Conservation (phyloP, 2,797 vertebrate genomes). For the Scolopax rusticola region DNA sequence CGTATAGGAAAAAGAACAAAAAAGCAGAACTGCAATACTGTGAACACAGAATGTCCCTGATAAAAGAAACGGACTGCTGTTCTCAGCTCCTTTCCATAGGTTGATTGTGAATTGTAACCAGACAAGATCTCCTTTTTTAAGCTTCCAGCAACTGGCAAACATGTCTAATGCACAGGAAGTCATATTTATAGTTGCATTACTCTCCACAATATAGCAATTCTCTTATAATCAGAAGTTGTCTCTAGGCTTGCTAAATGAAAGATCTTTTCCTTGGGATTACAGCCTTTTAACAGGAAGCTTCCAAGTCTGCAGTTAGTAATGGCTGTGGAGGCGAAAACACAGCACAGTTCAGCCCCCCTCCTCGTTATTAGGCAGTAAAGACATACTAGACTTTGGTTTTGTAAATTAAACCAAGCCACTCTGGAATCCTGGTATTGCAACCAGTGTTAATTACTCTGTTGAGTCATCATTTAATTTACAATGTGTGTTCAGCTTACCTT, state of each 20-base stretch:
- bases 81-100: slow-evolving; percentile 40
- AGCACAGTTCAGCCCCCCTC: not conserved
- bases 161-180: slow-evolving; percentile 61
- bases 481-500: not conserved
- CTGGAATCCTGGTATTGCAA: not conserved
- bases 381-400: not conserved
- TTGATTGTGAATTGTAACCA: slow-evolving; percentile 69
- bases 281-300: not conserved
- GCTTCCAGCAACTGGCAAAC: slow-evolving; percentile 51
- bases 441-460: not conserved
- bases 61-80: slow-evolving; percentile 48
- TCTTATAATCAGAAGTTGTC: slow-evolving; percentile 27
- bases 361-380: not conserved
- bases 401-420: not conserved
- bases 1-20: slow-evolving; percentile 2
- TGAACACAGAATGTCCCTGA: slow-evolving; percentile 9
- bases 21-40: not conserved
- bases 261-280: not conserved
- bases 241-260: slow-evolving; percentile 37
- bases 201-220: slow-evolving; percentile 62
- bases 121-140: slow-evolving; percentile 64
- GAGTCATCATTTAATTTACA: not conserved
- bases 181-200: slow-evolving; percentile 64
- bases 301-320: not conserved
- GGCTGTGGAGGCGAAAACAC: not conserved